A percentile compares a stretch with the other conserved stretches of the same genome.
These are phyloP conservation scores for Tetraneura akinire DNA, from an alignment of 1,140 invertebrate species.

Conservation along the genomic window DNA sequence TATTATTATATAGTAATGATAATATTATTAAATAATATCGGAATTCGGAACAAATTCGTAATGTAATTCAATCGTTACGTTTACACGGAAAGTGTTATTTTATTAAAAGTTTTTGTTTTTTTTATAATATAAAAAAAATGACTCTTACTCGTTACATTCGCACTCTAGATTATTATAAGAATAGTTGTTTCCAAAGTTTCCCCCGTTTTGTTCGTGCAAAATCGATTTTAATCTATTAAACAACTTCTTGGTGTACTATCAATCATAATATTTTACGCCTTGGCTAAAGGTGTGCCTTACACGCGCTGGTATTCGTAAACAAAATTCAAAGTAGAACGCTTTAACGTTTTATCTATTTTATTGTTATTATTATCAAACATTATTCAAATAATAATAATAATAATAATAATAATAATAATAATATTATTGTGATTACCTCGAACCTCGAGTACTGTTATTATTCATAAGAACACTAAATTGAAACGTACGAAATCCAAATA, in stretches of 20 bases:
- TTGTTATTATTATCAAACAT: too few relatives aligned
- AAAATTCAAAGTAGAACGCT: too few relatives aligned
- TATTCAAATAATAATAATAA: too few relatives aligned
- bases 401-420: too few relatives aligned
- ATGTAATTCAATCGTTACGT: not conserved
- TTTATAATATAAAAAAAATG: not conserved
- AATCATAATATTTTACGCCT: not conserved
- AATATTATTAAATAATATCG: not conserved
- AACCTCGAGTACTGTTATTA: too few relatives aligned
- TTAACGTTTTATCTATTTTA: too few relatives aligned
- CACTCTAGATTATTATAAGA: not conserved
- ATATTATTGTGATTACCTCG: too few relatives aligned
- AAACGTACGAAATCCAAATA: too few relatives aligned
- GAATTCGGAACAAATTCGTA: too few relatives aligned
- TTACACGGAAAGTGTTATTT: not conserved
- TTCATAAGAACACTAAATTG: too few relatives aligned
- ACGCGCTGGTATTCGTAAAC: too few relatives aligned
- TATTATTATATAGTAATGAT: too few relatives aligned
- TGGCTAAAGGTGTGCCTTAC: not conserved
- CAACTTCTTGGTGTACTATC: not conserved
- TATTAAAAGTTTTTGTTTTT: not conserved
- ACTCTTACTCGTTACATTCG: not conserved
- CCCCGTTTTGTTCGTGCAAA: not conserved
- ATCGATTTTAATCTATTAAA: not conserved
- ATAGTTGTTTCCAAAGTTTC: not conserved